Percentiles rank a stretch among this genome's conserved stretches.
These are phyloP conservation scores for Theocolax elegans DNA, from an alignment of 1,140 invertebrate genomes.

Conservation along the genomic window DNA sequence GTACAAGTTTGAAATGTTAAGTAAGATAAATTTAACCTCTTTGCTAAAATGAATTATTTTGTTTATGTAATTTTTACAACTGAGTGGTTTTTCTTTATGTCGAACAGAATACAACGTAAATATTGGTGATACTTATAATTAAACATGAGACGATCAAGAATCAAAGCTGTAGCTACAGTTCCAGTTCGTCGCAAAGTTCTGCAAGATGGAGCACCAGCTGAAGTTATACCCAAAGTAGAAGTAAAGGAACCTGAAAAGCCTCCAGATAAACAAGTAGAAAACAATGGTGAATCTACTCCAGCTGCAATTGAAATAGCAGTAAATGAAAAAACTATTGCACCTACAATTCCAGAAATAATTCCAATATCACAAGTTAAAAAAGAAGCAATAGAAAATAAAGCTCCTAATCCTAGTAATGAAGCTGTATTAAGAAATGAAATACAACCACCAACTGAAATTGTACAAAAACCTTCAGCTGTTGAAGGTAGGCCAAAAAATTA, in stretches of 20 bases:
- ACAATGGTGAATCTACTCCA: neutral
- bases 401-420: neutral
- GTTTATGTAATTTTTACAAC: no score
- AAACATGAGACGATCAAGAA: constrained; percentile 65
- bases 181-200: constrained; percentile 57
- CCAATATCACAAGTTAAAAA: neutral
- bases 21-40: no score
- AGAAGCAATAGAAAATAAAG: neutral
- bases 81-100: no score
- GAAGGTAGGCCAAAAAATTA: no score
- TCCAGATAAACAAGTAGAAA: neutral
- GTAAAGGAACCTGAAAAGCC: constrained; percentile 22
- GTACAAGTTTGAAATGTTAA: no score
- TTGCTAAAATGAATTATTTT: no score
- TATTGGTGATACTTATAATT: no score
- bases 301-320: constrained; percentile 9
- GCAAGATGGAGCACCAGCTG: constrained; percentile 45
- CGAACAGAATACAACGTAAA: no score
- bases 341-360: neutral
- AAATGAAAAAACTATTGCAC: neutral
- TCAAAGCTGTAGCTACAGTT: constrained; percentile 67
- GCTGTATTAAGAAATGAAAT: neutral
- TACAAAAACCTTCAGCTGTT: constrained; percentile 5
- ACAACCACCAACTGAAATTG: constrained; percentile 12
- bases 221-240: neutral